Conservation (phyloP, 2,113 vertebrate genomes). For the Pitta sordida region DNA sequence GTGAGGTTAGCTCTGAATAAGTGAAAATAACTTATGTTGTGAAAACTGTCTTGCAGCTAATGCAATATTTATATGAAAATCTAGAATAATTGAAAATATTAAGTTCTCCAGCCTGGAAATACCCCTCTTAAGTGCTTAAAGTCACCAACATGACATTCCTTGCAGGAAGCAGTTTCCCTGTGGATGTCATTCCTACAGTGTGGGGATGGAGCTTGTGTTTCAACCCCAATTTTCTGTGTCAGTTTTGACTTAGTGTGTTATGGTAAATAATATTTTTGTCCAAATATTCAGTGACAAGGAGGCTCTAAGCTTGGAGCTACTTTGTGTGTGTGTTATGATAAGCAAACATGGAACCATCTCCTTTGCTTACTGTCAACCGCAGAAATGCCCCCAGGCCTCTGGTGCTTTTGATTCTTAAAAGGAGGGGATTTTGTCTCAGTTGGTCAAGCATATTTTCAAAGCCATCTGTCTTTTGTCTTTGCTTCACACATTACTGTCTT, state of each 20-base stretch:
- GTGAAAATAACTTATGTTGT: neutral
- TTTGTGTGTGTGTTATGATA: neutral
- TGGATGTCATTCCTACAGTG: neutral
- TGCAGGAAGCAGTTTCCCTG: neutral
- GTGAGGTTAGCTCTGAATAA: neutral
- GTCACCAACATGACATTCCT: neutral
- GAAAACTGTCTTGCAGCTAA: neutral
- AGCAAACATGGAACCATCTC: neutral
- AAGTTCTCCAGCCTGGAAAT: neutral
- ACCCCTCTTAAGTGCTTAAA: neutral
- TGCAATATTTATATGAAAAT: neutral
- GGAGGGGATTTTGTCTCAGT: neutral
- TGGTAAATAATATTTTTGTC: neutral
- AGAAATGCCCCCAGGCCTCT: neutral
- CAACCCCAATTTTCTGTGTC: neutral
- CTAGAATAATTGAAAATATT: neutral
- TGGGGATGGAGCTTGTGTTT: neutral
- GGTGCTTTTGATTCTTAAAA: neutral
- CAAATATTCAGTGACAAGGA: neutral
- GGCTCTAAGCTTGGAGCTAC: neutral
- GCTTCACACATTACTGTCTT: neutral
- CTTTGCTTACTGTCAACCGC: neutral
- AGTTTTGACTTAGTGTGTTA: neutral
- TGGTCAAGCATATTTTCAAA: neutral
- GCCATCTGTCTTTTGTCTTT: neutral